Conservation (phyloP, 2,888 invertebrate species). For the Acleris literana region DNA sequence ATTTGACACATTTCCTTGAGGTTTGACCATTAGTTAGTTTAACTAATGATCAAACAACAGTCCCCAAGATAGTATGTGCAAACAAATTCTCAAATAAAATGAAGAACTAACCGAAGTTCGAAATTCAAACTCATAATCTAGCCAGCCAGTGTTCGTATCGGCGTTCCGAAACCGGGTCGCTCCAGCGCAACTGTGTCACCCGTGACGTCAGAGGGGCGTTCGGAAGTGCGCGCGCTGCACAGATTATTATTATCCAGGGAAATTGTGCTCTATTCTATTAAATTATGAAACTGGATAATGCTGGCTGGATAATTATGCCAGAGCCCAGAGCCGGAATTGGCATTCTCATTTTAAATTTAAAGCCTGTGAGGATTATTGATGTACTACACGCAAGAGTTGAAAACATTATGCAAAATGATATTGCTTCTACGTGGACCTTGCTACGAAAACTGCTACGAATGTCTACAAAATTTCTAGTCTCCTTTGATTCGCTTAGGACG, state of each 20-base stretch:
- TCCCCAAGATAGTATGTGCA: too few relatives aligned
- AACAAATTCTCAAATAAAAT: conserved; percentile 8
- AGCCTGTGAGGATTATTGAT: too few relatives aligned
- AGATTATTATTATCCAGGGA: conserved; percentile 34
- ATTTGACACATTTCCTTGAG: too few relatives aligned
- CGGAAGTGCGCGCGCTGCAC: conserved; percentile 32
- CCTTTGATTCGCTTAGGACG: too few relatives aligned
- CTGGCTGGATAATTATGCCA: not conserved
- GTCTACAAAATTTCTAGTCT: too few relatives aligned
- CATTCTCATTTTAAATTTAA: too few relatives aligned
- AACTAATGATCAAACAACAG: too few relatives aligned
- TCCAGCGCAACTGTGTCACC: conserved; percentile 37
- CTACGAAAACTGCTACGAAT: conserved; percentile 10
- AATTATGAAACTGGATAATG: conserved; percentile 14
- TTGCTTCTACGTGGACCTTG: not conserved
- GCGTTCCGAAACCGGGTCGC: conserved; percentile 36
- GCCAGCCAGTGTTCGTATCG: conserved; percentile 20
- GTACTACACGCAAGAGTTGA: too few relatives aligned
- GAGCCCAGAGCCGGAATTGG: not conserved
- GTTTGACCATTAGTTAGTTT: too few relatives aligned
- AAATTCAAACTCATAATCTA: conserved; percentile 18
- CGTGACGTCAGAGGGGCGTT: conserved; percentile 36
- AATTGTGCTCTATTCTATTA: conserved; percentile 24
- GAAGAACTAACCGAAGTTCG: conserved; percentile 12
- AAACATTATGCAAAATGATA: not conserved